These are phyloP conservation scores for Macquaria ambigua DNA, from an alignment of 2,113 vertebrate species.

Conservation along the genomic window DNA sequence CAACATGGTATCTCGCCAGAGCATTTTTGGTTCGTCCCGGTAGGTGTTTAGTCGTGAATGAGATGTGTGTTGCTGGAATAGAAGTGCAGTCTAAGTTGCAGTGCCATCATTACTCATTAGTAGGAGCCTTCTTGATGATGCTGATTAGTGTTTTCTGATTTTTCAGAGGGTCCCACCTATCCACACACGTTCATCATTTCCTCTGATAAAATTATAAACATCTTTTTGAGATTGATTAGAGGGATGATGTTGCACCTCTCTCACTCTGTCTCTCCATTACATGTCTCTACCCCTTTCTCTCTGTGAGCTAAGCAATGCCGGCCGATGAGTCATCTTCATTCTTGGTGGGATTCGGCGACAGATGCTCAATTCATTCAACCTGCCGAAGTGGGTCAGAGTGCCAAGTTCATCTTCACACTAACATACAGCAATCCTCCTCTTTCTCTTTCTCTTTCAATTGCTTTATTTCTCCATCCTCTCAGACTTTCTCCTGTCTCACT, in stretches of 20 bases:
- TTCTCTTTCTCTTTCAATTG: neutral
- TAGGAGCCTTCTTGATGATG: neutral
- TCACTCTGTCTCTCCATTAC: neutral
- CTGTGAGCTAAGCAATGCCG: neutral
- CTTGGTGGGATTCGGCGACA: slow-evolving; percentile 29
- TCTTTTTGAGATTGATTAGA: too few relatives aligned
- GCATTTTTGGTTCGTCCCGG: neutral
- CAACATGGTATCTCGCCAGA: neutral
- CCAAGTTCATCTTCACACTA: slow-evolving; percentile 8
- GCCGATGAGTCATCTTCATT: slow-evolving; percentile 50
- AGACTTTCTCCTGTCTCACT: neutral
- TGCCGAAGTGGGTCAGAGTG: slow-evolving; percentile 57
- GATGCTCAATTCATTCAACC: slow-evolving; percentile 35
- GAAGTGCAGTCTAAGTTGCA: neutral
- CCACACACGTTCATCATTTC: neutral
- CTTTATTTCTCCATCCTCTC: neutral
- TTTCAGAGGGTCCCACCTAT: neutral
- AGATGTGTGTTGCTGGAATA: neutral
- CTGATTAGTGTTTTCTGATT: neutral
- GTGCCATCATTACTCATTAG: neutral
- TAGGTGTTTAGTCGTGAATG: neutral
- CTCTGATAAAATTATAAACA: neutral
- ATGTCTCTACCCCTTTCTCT: neutral
- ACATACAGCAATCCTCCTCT: neutral
- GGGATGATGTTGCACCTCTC: too few relatives aligned